These are phyloP conservation scores for Microctonus hyperodae DNA, from an alignment of 2,888 invertebrate species.

Conservation along the genomic window DNA sequence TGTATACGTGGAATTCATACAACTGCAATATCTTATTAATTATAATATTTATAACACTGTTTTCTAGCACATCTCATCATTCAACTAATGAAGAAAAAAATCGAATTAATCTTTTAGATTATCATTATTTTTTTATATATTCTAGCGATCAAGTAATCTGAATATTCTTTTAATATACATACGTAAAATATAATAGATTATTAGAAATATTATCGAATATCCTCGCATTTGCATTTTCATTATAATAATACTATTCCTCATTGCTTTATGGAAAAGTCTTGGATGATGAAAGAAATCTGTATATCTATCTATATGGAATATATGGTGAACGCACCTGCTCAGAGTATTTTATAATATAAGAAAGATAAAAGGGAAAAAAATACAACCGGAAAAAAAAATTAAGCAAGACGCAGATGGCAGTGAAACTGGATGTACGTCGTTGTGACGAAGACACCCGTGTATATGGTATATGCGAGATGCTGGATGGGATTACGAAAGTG, in stretches of 20 bases:
- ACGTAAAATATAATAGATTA: background rate
- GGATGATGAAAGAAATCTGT: background rate
- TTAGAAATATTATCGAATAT: conserved; percentile 17
- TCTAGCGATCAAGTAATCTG: no score
- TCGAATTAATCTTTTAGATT: no score
- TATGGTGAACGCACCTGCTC: conserved; percentile 16
- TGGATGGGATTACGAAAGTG: conserved; percentile 27
- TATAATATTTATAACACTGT: no score
- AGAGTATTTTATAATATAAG: no score
- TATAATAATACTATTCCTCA: background rate
- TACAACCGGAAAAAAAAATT: background rate
- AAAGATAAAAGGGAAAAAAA: background rate
- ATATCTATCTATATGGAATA: no score
- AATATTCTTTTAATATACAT: background rate
- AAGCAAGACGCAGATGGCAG: conserved; percentile 13
- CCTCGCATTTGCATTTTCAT: conserved; percentile 16
- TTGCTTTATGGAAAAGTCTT: conserved; percentile 17
- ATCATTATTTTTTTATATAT: background rate
- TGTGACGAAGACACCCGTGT: background rate
- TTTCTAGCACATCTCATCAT: no score
- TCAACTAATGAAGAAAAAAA: background rate
- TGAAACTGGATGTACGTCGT: background rate
- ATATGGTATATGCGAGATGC: conserved; percentile 10
- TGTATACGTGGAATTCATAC: background rate
- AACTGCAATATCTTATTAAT: no score